A percentile compares a stretch with the other conserved stretches of the same genome.
phyloP scores from a whole-genome alignment of 2,888 invertebrate species.

The Leucozona laternaria region DNA sequence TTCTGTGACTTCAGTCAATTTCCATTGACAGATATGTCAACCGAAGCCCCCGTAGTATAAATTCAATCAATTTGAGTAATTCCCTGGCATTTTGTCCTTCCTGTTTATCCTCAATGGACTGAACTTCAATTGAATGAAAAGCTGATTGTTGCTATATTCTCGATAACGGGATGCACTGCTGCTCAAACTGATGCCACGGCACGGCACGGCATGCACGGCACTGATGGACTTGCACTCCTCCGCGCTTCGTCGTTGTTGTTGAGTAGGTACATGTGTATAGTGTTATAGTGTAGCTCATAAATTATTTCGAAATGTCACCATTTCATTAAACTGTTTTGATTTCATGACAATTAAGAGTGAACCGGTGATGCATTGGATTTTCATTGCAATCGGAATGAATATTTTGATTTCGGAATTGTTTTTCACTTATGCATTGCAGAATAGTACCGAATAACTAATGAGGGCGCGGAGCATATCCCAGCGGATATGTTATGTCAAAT shows the following conservation, averaged over 20 bases:
- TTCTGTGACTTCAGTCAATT: conserved; percentile 43
- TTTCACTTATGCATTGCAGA: conserved; percentile 9
- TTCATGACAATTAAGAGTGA: conserved; percentile 66
- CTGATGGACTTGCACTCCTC: neutral
- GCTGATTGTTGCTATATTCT: conserved; percentile 9
- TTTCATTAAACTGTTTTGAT: conserved; percentile 68
- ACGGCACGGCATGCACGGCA: neutral
- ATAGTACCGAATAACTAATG: conserved; percentile 28
- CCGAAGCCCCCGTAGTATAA: conserved; percentile 34
- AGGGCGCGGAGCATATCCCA: neutral
- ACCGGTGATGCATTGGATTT: conserved; percentile 48
- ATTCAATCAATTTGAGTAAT: conserved; percentile 70
- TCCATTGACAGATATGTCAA: conserved; percentile 62
- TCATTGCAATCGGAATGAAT: conserved; percentile 38
- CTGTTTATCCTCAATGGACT: conserved; percentile 51
- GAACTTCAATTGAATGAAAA: conserved; percentile 17
- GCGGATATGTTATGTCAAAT: conserved; percentile 43
- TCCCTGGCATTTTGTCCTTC: conserved; percentile 51
- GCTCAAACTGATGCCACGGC: neutral
- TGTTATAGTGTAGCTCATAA: conserved; percentile 35
- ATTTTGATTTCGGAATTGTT: conserved; percentile 48
- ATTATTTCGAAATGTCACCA: conserved; percentile 67
- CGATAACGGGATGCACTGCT: neutral
- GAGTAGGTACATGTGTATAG: neutral
- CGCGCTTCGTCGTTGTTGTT: too few relatives aligned